These are phyloP conservation scores for Automeris io DNA, from an alignment of 2,888 invertebrate species.

Conservation along the genomic window DNA sequence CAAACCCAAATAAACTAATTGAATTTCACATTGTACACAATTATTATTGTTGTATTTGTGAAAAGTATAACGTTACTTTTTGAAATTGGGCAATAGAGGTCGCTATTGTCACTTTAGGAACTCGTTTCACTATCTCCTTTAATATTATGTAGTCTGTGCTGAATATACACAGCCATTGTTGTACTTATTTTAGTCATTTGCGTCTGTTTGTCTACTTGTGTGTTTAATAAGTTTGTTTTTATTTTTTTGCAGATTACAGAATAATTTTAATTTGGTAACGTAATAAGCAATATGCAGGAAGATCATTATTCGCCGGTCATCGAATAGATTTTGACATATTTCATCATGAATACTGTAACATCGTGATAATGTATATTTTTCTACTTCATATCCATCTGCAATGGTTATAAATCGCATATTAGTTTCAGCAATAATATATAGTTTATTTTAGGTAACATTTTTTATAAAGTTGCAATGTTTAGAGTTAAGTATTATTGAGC, in stretches of 20 bases:
- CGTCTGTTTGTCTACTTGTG: no score
- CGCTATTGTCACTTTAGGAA: no score
- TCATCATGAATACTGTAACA: background rate
- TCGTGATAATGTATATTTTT: conserved; percentile 67
- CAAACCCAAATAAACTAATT: no score
- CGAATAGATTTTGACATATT: background rate
- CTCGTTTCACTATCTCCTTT: no score
- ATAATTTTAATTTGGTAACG: conserved; percentile 2
- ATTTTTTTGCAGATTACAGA: conserved; percentile 1
- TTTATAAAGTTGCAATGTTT: conserved; percentile 58
- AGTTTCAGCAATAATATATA: conserved; percentile 33
- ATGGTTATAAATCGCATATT: conserved; percentile 39
- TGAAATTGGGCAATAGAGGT: no score
- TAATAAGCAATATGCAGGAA: background rate
- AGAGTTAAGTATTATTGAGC: conserved; percentile 39
- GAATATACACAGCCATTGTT: no score
- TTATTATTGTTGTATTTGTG: no score
- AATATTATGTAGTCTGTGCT: no score
- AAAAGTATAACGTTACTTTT: no score
- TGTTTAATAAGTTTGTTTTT: no score
- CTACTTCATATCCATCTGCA: conserved; percentile 63
- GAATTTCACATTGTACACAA: no score
- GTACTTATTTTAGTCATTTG: no score
- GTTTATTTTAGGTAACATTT: conserved; percentile 41
- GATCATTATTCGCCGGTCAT: background rate